These are phyloP conservation scores for Endomychus coccineus DNA, from an alignment of 2,888 invertebrate species.

Conservation along the genomic window DNA sequence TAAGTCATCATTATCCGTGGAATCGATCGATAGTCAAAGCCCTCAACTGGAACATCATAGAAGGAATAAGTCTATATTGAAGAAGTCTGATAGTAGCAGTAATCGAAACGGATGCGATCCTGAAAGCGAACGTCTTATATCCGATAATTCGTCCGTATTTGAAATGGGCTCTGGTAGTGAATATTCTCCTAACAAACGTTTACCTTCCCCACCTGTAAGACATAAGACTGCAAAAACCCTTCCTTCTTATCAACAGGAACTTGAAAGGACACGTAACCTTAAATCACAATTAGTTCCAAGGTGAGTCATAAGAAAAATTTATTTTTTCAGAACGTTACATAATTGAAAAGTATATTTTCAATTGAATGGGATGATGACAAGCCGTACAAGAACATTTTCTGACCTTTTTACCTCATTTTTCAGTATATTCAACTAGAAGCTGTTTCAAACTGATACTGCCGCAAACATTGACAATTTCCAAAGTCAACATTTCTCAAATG, in stretches of 20 bases:
- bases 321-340: too few relatives aligned
- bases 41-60: constrained; percentile 59
- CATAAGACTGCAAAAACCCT: constrained; percentile 20
- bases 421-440: too few relatives aligned
- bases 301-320: constrained; percentile 9
- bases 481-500: too few relatives aligned
- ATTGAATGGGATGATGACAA: too few relatives aligned
- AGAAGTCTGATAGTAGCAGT: constrained; percentile 61
- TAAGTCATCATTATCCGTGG: constrained; percentile 61
- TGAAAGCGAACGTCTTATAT: constrained; percentile 67
- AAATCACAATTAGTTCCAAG: constrained; percentile 30
- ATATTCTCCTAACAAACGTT: constrained; percentile 37
- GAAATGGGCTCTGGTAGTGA: constrained; percentile 45
- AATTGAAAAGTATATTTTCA: too few relatives aligned
- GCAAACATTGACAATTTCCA: too few relatives aligned
- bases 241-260: constrained; percentile 31
- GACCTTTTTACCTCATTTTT: too few relatives aligned
- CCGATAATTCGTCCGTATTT: constrained; percentile 56
- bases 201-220: constrained; percentile 35
- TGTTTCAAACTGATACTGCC: too few relatives aligned
- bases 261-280: constrained; percentile 34
- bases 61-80: constrained; percentile 68
- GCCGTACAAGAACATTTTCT: too few relatives aligned
- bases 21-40: constrained; percentile 58
- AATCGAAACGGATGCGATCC: constrained; percentile 51